Base-by-base conservation (phyloP, 2,113 vertebrate genomes). In the Pseudois nayaur region DNA sequence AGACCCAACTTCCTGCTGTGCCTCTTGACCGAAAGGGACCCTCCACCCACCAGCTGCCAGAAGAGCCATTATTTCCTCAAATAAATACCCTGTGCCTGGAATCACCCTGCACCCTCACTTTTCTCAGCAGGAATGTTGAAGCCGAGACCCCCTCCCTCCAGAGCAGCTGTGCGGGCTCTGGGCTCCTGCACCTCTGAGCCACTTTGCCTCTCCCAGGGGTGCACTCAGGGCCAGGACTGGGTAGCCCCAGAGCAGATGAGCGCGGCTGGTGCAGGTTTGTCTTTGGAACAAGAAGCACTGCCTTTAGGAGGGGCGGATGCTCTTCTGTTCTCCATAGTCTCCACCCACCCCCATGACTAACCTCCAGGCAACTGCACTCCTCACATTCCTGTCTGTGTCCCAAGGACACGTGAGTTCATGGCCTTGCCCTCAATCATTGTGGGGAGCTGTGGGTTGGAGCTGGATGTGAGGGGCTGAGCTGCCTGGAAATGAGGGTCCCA, bases 261-360 rank as follows among this genome's bases (percentile, higher is more conserved):
- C 2, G 0, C 0, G 3, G 23, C 36, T 43, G n/a, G 21, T 27
- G 17, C 86, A 71, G 62, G 33, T 29, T 16, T 33, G 27, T 23
- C 40, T 36, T 48, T n/a, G 8, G 3, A 52, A 67, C 14, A 10
- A 16, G 62, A 88, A 10, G 48, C 48, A 11, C 84, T 48, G 57
- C 40, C 84, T 57, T 19, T 15, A 45, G 40, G 14, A 67, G 62
- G 21, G 40, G 27, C 1, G 0, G 12, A 6, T 19, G 33, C 62
- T 67, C 33, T 36, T 25, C 86, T 27, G 21, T n/a, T 88, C 48
- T 52, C 60, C 2, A 1, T 23, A 6, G 12, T 76, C 40, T 43
- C 23, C 71, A 76, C 36, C 36, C 71, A 40, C 6, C 12, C 40
- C 86, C 16, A 7, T 7, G 5, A 36, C 60, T 52, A 62, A 48